Conservation (phyloP, 2,113 vertebrate genomes). For the Dasypus novemcinctus region DNA sequence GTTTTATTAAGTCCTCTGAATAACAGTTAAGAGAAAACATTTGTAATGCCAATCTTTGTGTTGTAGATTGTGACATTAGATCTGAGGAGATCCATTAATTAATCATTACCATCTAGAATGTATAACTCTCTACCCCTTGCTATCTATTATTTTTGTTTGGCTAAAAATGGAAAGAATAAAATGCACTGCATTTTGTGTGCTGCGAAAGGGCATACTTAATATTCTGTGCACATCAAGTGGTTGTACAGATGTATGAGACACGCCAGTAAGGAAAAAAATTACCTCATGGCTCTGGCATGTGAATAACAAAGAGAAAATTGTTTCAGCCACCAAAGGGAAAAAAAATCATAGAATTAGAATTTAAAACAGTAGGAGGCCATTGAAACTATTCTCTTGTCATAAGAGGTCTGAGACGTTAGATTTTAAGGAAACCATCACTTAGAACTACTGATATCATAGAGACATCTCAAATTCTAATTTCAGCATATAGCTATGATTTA, state of each 20-base stretch:
- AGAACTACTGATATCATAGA: not conserved
- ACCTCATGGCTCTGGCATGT: constrained; percentile 12
- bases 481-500: not conserved
- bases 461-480: not conserved
- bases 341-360: constrained; percentile 12
- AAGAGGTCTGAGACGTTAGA: constrained; percentile 17
- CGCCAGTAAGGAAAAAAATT: constrained; percentile 21
- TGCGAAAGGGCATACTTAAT: constrained; percentile 39
- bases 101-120: not conserved
- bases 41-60: not conserved
- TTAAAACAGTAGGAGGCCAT: constrained; percentile 15
- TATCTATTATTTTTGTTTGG: not conserved
- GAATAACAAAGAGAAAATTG: constrained; percentile 56
- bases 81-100: not conserved
- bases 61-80: not conserved
- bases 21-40: constrained; percentile 23
- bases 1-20: not conserved
- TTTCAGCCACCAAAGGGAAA: constrained; percentile 7
- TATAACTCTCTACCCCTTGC: not conserved
- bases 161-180: constrained; percentile 43
- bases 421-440: constrained; percentile 28
- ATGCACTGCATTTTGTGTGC: not conserved
- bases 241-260: constrained; percentile 10
- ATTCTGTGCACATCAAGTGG: not conserved
- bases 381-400: not conserved